Base-by-base conservation (phyloP, 2,797 vertebrate species). In the Naso thynnoides region DNA sequence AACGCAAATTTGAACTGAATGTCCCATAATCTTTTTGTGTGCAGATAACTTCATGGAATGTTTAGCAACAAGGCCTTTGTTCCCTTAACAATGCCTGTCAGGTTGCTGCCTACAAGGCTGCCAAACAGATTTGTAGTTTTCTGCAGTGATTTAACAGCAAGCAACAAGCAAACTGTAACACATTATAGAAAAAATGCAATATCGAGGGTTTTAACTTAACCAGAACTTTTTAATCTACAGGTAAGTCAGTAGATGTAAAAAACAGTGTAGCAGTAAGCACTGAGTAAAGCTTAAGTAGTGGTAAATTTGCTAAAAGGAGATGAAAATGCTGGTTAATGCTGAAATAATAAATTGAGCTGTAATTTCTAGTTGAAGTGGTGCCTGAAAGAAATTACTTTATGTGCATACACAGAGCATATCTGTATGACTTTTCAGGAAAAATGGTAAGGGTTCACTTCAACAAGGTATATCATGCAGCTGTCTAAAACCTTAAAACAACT, bases 1-100 rank as follows among this genome's bases (percentile, higher is more conserved):
- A 5, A 4, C 16, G 16, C 21, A 31, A 27, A 33, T 71, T 62
- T 52, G 18, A 59, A 36, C 33, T 53, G 21, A 54, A 53, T 19
- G 26, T 41, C 5, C 42, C 15, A 2, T 41, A 39, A 50, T 45
- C 8, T 44, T 56, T 47, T 67, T 60, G 8, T 49, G 14, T 56
- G 23, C 26, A 61, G 57, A 57, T 45, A 18, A 53, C n/a, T 33
- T 54, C 13, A 19, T 23, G 31, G 3, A 56, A 29, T 52, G 44
- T 60, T 55, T 33, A 66, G 63, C 10, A 31, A 42, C 19, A 21
- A 36, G 26, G 49, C 26, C 42, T 65, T 71, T 65, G 61, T 56
- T 64, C 55, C 62, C 44, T 67, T 11, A 62, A 38, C 33, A 67
- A 67, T 10, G 29, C 23, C 44, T 50, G 27, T 56, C 56, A 66